These are phyloP conservation scores for Erythrocercus mccallii DNA, from an alignment of 2,113 vertebrate species.

Conservation along the genomic window DNA sequence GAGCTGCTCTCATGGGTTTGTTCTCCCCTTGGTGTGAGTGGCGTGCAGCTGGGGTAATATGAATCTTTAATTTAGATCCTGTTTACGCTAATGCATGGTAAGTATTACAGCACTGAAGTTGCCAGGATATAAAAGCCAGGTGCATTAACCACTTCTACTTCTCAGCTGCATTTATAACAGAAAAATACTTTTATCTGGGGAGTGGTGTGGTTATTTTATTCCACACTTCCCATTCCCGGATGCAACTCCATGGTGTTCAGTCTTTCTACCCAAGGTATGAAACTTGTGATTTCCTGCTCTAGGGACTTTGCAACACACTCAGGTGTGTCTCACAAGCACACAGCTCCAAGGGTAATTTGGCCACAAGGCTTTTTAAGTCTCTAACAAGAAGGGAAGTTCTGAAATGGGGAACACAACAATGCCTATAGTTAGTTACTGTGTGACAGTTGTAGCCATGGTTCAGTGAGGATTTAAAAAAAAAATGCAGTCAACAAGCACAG, in stretches of 20 bases:
- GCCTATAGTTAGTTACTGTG: neutral
- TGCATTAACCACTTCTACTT: neutral
- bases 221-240: neutral
- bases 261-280: neutral
- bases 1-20: accelerated
- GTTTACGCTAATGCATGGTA: neutral
- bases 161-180: neutral
- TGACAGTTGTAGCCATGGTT: neutral
- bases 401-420: neutral
- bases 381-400: neutral
- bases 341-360: neutral
- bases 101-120: neutral
- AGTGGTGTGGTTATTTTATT: neutral
- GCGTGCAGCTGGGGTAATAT: neutral
- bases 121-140: neutral
- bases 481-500: neutral
- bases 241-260: neutral
- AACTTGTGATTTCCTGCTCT: neutral
- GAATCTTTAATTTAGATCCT: neutral
- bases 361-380: neutral
- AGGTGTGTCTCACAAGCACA: neutral
- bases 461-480: neutral
- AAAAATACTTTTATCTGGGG: neutral
- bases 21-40: neutral
- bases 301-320: neutral